These are phyloP conservation scores for Furnarius figulus DNA, from an alignment of 2,113 vertebrate species.

Conservation along the genomic window DNA sequence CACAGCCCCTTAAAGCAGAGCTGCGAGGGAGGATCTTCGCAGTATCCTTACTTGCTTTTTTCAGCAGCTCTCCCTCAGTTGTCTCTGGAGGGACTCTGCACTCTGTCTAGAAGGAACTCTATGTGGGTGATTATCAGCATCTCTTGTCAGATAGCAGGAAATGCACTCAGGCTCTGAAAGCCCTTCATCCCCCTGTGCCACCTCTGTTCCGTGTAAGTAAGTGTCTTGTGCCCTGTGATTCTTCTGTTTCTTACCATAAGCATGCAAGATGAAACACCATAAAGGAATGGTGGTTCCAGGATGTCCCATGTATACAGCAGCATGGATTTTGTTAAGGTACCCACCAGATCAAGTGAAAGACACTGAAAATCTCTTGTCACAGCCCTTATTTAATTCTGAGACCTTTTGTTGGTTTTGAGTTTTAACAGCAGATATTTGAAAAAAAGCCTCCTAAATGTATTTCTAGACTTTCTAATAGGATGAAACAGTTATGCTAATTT, in stretches of 20 bases:
- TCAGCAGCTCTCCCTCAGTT: neutral
- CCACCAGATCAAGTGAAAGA: neutral
- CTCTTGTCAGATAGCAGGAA: neutral
- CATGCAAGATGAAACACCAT: neutral
- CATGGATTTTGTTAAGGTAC: neutral
- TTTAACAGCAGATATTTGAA: neutral
- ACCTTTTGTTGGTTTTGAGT: neutral
- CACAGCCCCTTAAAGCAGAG: neutral
- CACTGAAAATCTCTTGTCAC: neutral
- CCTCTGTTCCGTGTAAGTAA: neutral
- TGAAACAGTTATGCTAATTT: neutral
- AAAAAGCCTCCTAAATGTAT: neutral
- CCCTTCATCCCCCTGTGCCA: neutral
- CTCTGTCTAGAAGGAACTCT: neutral
- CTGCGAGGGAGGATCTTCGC: neutral
- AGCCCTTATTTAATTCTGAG: neutral
- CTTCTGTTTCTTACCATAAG: neutral
- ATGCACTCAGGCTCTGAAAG: neutral
- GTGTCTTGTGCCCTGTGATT: neutral
- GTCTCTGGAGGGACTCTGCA: neutral
- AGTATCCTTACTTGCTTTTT: neutral
- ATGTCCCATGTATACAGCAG: neutral
- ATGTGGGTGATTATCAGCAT: neutral
- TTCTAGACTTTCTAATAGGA: neutral
- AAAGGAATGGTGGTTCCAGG: neutral